phyloP scores from a whole-genome alignment of 2,797 vertebrate genomes.

The Neostethus bicornis region DNA sequence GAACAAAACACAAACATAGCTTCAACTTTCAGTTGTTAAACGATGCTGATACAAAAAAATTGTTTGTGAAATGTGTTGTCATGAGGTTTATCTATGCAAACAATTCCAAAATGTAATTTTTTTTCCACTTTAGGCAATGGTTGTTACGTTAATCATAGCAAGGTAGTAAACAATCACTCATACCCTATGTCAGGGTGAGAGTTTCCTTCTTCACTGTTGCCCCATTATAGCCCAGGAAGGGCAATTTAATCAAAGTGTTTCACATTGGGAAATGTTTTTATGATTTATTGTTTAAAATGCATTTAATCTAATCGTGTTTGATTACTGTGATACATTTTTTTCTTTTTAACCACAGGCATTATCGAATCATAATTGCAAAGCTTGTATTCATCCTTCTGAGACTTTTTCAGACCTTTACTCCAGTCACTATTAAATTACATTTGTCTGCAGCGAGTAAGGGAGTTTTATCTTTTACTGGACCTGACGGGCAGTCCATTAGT shows the following conservation, averaged over 20 bases:
- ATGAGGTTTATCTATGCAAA: no score
- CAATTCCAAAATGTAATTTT: no score
- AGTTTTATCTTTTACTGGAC: background rate
- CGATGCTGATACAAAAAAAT: conserved; percentile 8
- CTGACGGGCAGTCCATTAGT: background rate
- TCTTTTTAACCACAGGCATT: background rate
- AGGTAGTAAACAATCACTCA: no score
- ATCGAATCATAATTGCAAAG: no score
- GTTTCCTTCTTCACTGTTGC: no score
- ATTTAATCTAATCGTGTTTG: background rate
- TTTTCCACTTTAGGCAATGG: background rate
- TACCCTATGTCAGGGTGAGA: no score
- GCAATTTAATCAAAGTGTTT: background rate
- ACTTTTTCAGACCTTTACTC: no score
- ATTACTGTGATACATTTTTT: background rate
- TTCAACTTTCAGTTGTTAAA: conserved; percentile 3
- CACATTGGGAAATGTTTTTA: background rate
- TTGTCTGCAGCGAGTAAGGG: no score
- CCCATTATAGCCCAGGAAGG: no score
- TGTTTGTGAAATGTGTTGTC: no score
- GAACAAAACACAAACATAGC: background rate
- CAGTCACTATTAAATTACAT: background rate
- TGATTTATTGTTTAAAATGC: background rate
- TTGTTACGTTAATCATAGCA: background rate
- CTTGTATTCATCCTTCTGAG: no score